These are phyloP conservation scores for Okapia johnstoni DNA, from an alignment of 2,113 vertebrate species.

Conservation along the genomic window DNA sequence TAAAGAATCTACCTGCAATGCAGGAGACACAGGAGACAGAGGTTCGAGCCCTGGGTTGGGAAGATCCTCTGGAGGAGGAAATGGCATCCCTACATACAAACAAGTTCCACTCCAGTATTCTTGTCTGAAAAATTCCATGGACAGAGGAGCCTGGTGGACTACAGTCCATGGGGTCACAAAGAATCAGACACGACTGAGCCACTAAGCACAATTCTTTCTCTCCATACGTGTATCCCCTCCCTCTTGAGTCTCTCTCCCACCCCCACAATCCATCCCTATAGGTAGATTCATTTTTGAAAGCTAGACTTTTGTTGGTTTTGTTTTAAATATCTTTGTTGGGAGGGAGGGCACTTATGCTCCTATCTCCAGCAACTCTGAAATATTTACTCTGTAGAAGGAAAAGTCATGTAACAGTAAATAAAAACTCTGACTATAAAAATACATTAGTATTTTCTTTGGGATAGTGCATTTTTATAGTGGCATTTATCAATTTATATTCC, in stretches of 20 bases:
- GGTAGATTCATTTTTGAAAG: not conserved
- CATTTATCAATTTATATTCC: not conserved
- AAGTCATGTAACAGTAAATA: not conserved
- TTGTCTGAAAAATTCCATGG: no score
- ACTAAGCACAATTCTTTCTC: not conserved
- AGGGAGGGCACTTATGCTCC: not conserved
- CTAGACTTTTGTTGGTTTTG: not conserved
- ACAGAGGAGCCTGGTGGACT: no score
- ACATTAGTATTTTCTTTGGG: not conserved
- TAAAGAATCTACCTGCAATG: no score
- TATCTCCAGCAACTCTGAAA: not conserved
- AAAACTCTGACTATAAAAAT: not conserved
- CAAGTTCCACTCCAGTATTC: no score
- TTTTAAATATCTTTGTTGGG: not conserved
- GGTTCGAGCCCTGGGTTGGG: no score
- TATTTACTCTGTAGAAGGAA: not conserved
- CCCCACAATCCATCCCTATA: not conserved
- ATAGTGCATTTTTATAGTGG: not conserved
- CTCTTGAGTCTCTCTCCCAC: not conserved
- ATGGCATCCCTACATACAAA: no score
- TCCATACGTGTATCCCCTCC: not conserved
- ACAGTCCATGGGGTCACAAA: no score
- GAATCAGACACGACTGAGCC: not conserved
- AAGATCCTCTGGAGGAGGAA: no score
- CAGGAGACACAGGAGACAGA: no score